Evolutionary conservation across 1,140 invertebrate species (phyloP).

Genomic region (Anadara kagoshimensis): DNA sequence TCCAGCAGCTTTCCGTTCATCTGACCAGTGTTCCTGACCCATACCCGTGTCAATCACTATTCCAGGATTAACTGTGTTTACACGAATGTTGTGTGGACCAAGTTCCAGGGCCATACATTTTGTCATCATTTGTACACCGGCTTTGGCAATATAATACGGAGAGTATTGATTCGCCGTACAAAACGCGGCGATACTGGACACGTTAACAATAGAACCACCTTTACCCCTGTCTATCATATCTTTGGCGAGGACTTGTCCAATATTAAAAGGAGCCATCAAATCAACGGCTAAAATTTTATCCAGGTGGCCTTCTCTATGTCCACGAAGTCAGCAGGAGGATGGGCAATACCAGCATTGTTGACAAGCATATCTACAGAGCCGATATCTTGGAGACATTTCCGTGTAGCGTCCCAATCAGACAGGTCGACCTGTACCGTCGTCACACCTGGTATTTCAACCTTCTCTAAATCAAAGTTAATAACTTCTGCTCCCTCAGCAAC

Average conservation of each 20-base stretch:
- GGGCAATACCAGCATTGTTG: slow-evolving; percentile 85
- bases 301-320: slow-evolving; percentile 80
- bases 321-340: slow-evolving; percentile 78
- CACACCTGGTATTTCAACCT: slow-evolving; percentile 74
- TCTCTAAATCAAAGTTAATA: slow-evolving; percentile 6
- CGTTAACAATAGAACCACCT: slow-evolving; percentile 89
- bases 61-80: slow-evolving; percentile 89
- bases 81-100: slow-evolving; percentile 84
- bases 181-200: slow-evolving; percentile 85
- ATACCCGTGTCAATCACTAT: slow-evolving; percentile 90
- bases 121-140: slow-evolving; percentile 78
- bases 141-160: slow-evolving; percentile 82
- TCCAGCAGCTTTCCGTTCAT: slow-evolving; percentile 81
- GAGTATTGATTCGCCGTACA: slow-evolving; percentile 85
- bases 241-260: slow-evolving; percentile 85
- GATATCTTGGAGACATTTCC: slow-evolving; percentile 75
- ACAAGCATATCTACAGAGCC: slow-evolving; percentile 83
- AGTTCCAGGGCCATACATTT: slow-evolving; percentile 90
- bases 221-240: slow-evolving; percentile 81
- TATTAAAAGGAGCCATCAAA: slow-evolving; percentile 88
- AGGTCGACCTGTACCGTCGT: slow-evolving; percentile 82
- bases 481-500: slow-evolving; percentile 18
- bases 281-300: slow-evolving; percentile 85
- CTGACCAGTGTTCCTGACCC: slow-evolving; percentile 86
- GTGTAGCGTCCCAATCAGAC: slow-evolving; percentile 84